Evolutionary conservation across 2,113 vertebrate species (phyloP).

Genomic region (Rissa tridactyla): DNA sequence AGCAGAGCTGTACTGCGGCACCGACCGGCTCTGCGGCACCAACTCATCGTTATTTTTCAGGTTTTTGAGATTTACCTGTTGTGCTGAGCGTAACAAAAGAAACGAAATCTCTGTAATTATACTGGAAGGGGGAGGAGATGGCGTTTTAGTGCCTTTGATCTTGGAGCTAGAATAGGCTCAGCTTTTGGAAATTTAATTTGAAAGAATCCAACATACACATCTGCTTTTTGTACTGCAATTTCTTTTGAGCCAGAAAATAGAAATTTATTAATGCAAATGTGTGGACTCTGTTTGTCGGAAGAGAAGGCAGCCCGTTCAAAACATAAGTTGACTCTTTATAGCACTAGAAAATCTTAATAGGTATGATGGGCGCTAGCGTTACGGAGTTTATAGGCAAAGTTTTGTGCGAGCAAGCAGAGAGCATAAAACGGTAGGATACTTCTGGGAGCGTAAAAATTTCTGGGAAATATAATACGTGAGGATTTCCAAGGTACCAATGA

Average conservation of each 20-base stretch:
- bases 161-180: constrained; percentile 35
- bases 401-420: background rate
- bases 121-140: constrained; percentile 44
- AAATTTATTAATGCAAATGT: constrained; percentile 42
- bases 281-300: background rate
- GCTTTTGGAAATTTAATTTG: constrained; percentile 68
- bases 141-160: constrained; percentile 58
- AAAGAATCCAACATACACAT: constrained; percentile 48
- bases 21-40: background rate
- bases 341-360: background rate
- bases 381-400: background rate
- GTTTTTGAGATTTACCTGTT: constrained; percentile 50
- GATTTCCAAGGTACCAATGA: background rate
- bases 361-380: background rate
- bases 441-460: background rate
- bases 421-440: background rate
- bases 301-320: background rate
- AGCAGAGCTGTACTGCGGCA: background rate
- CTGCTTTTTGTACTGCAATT: constrained; percentile 50
- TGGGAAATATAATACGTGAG: background rate
- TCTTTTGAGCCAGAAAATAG: constrained; percentile 49
- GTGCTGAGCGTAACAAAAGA: constrained; percentile 52
- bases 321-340: background rate
- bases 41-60: constrained; percentile 26
- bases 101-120: constrained; percentile 50